Evolutionary conservation across 1,140 invertebrate genomes (phyloP).

Genomic region (Drosophila simulans): DNA sequence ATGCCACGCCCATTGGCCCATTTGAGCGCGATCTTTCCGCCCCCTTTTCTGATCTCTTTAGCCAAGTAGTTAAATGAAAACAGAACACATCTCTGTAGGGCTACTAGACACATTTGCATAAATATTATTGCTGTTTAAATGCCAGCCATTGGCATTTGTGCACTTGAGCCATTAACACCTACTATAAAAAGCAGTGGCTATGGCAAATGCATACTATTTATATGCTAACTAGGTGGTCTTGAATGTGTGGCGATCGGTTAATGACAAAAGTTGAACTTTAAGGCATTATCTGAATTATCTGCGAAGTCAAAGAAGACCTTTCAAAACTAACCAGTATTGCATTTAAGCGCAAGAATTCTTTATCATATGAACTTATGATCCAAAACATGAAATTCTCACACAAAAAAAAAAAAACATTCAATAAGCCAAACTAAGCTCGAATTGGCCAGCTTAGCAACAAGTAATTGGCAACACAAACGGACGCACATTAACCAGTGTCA

Average conservation of each 20-base stretch:
- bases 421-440: background rate
- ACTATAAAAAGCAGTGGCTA: constrained; percentile 18
- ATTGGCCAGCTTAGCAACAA: constrained; percentile 10
- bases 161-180: constrained; percentile 23
- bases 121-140: constrained; percentile 34
- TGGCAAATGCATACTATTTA: constrained; percentile 5
- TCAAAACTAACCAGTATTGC: background rate
- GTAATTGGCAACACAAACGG: constrained; percentile 6
- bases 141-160: constrained; percentile 33
- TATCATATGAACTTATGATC: background rate
- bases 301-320: background rate
- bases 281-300: constrained; percentile 11
- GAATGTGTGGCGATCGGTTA: constrained; percentile 10
- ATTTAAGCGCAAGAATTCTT: too few species aligned
- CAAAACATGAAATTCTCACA: too few species aligned
- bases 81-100: background rate
- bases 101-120: background rate
- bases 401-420: background rate
- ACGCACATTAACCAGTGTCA: background rate
- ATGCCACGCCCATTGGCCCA: constrained; percentile 3
- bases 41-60: background rate
- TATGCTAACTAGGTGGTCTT: constrained; percentile 16
- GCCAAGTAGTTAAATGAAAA: constrained; percentile 6
- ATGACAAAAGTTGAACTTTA: constrained; percentile 35
- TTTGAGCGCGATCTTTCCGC: background rate